These are phyloP conservation scores for Streblospio benedicti DNA, from an alignment of 1,140 invertebrate species.

Conservation along the genomic window DNA sequence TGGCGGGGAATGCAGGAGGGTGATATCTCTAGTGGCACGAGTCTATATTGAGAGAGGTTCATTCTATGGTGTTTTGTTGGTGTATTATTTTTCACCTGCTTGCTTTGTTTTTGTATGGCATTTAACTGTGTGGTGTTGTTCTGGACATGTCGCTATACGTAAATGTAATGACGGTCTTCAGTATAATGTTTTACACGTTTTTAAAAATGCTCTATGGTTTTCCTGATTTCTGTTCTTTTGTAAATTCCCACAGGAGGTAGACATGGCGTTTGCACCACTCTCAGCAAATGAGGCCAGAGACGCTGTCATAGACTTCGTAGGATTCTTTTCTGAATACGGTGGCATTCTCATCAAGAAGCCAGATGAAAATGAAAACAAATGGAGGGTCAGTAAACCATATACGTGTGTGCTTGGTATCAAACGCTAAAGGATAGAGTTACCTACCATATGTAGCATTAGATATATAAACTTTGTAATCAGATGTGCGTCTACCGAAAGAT, in stretches of 20 bases:
- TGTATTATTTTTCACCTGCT: not conserved
- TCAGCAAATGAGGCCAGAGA: not conserved
- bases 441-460: not conserved
- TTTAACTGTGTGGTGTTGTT: not conserved
- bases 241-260: not conserved
- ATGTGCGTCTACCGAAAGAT: not conserved
- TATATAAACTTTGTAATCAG: not conserved
- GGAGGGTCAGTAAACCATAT: not conserved
- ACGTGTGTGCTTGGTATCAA: not conserved
- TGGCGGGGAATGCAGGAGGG: no score
- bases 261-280: constrained; percentile 1
- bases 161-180: not conserved
- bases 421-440: not conserved
- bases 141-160: not conserved
- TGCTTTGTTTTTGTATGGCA: not conserved
- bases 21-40: no score
- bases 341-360: not conserved
- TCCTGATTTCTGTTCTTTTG: not conserved
- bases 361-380: not conserved
- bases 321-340: not conserved
- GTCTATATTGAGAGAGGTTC: no score
- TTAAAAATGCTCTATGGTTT: not conserved
- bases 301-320: constrained; percentile 7
- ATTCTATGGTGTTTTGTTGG: no score
- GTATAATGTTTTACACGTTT: not conserved